phyloP scores from a whole-genome alignment of 2,113 vertebrate species.

The Petrocephalus zakoni region DNA sequence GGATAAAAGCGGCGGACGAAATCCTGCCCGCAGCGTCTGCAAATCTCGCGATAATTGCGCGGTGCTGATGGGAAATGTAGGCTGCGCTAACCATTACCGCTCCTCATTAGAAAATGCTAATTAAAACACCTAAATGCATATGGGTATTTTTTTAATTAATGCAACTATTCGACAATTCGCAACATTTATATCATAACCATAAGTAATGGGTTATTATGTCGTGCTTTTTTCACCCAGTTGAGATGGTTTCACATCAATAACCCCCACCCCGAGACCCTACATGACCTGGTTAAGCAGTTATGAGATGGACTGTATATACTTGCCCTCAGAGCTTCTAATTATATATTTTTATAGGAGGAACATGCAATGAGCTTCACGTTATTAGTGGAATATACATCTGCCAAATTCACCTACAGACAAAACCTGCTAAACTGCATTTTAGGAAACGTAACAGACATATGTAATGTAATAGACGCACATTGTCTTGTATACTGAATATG shows the following conservation, averaged over 20 bases:
- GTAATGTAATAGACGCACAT: not conserved
- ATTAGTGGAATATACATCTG: too few species aligned
- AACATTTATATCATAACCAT: not conserved
- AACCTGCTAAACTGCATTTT: too few species aligned
- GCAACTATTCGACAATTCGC: not conserved
- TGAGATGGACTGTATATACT: too few species aligned
- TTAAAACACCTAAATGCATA: not conserved
- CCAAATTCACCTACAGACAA: too few species aligned
- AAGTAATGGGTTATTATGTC: not conserved
- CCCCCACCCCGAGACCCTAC: too few species aligned
- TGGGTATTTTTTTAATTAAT: not conserved
- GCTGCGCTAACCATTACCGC: not conserved
- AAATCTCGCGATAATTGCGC: not conserved
- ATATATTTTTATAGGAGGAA: too few species aligned
- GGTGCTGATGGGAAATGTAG: conserved; percentile 17
- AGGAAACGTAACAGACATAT: not conserved
- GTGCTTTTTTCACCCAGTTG: not conserved
- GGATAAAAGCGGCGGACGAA: not conserved
- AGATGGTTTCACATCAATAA: too few species aligned
- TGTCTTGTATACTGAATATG: not conserved
- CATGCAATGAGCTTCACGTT: too few species aligned
- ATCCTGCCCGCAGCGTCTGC: not conserved
- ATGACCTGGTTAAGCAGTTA: too few species aligned
- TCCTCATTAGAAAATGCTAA: not conserved
- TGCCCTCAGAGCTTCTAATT: too few species aligned